Conservation (phyloP, 2,113 vertebrate genomes). For the Catharus fuscescens region DNA sequence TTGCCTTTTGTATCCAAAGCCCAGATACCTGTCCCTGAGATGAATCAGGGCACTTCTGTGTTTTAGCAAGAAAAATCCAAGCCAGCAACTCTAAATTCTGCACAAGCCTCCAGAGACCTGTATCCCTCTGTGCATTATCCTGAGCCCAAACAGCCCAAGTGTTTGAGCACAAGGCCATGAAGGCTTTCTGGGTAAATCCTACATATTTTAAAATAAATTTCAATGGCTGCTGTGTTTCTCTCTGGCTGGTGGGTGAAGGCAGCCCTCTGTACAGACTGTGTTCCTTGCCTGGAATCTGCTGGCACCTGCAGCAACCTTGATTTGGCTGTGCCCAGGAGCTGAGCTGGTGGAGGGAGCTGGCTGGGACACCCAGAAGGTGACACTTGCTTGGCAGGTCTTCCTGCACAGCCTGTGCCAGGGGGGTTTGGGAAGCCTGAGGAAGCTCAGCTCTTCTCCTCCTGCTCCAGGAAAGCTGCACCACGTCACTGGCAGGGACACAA, state of each 20-base stretch:
- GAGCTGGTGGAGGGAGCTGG: background rate
- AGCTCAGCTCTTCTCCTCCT: background rate
- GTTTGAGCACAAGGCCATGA: constrained; percentile 10
- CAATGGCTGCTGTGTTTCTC: constrained; percentile 44
- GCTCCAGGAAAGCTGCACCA: background rate
- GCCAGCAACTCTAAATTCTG: background rate
- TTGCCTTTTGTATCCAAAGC: background rate
- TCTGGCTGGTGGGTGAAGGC: constrained; percentile 19
- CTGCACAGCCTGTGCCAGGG: background rate
- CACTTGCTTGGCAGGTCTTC: constrained; percentile 1
- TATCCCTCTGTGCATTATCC: background rate
- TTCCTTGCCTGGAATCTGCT: constrained; percentile 17
- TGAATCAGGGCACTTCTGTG: background rate
- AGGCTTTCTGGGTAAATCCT: constrained; percentile 21
- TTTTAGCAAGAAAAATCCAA: background rate
- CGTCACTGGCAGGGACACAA: background rate
- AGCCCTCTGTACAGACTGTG: background rate
- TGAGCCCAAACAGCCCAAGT: background rate
- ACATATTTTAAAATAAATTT: background rate
- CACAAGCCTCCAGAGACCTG: background rate
- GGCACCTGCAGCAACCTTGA: constrained; percentile 12
- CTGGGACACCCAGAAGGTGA: background rate
- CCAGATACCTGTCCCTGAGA: background rate
- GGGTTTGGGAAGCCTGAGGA: background rate
- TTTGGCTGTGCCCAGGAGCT: constrained; percentile 5